Evolutionary conservation across 2,888 invertebrate species (phyloP).

Genomic region (Keiferia lycopersicella): DNA sequence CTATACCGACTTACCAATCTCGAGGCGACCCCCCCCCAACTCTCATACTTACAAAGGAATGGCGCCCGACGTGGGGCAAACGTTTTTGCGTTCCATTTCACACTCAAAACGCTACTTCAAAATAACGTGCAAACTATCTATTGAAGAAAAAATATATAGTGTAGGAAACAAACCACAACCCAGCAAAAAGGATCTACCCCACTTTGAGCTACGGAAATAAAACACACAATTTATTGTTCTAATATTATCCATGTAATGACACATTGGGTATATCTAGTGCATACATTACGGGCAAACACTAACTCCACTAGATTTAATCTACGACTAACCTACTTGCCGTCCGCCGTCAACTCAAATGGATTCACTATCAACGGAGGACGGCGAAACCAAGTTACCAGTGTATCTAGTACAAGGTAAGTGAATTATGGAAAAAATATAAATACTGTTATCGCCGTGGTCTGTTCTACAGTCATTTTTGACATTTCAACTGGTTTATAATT

Average conservation of each 20-base stretch:
- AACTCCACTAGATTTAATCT: constrained; percentile 68
- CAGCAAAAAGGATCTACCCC: constrained; percentile 59
- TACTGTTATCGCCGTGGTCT: constrained; percentile 28
- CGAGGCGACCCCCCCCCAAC: constrained; percentile 41
- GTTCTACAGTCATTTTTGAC: constrained; percentile 35
- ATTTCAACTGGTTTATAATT: constrained; percentile 9
- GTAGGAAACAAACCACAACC: constrained; percentile 48
- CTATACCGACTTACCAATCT: constrained; percentile 50
- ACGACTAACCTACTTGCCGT: constrained; percentile 59
- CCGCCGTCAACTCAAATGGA: constrained; percentile 42
- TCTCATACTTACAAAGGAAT: constrained; percentile 38
- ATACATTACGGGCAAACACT: constrained; percentile 71
- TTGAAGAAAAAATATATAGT: constrained; percentile 36
- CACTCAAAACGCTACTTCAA: constrained; percentile 45
- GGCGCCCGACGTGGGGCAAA: constrained; percentile 54
- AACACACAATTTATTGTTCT: constrained; percentile 75
- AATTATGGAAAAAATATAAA: constrained; percentile 51
- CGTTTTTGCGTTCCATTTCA: constrained; percentile 39
- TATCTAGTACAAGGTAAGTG: constrained; percentile 57
- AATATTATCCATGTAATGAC: constrained; percentile 79
- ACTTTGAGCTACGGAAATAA: constrained; percentile 68
- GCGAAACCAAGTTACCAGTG: constrained; percentile 59
- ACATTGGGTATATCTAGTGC: constrained; percentile 74
- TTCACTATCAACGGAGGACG: constrained; percentile 43
- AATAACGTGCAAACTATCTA: constrained; percentile 54